Evolutionary conservation across 1,140 invertebrate species (phyloP).

Genomic region (Lordiphosa stackelbergi): DNA sequence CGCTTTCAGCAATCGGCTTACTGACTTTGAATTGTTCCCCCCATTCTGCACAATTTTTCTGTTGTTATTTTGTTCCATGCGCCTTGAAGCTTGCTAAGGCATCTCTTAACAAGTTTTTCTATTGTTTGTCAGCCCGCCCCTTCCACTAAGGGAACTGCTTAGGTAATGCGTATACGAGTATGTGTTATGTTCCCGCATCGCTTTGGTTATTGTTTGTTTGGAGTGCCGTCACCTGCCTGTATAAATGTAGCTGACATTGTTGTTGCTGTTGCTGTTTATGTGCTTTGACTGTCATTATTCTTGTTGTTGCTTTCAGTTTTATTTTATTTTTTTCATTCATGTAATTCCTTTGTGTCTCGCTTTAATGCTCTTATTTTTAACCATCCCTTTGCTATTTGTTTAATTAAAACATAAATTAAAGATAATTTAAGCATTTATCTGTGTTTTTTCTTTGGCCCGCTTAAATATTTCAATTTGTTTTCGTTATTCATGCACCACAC

Average conservation of each 20-base stretch:
- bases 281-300: slow-evolving; percentile 13
- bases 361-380: slow-evolving; percentile 36
- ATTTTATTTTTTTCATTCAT: slow-evolving; percentile 15
- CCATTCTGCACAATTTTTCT: too few relatives aligned
- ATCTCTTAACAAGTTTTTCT: slow-evolving; percentile 18
- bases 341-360: slow-evolving; percentile 37
- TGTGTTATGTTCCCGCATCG: slow-evolving; percentile 2
- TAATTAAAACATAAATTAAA: slow-evolving; percentile 39
- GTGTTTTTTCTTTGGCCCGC: background rate
- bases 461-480: background rate
- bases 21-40: slow-evolving; percentile 31
- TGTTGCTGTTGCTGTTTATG: slow-evolving; percentile 36
- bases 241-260: slow-evolving; percentile 43
- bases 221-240: slow-evolving; percentile 33
- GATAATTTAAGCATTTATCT: slow-evolving; percentile 8
- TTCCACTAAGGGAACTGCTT: slow-evolving; percentile 19
- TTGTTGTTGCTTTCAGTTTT: slow-evolving; percentile 2
- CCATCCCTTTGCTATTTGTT: slow-evolving; percentile 31
- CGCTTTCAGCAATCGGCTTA: slow-evolving; percentile 37
- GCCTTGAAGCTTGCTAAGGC: background rate
- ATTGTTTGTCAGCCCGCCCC: slow-evolving; percentile 18
- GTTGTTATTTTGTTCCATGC: background rate
- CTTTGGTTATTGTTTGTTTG: slow-evolving; percentile 11
- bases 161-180: slow-evolving; percentile 27
- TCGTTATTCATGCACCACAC: background rate